Evolutionary conservation across 2,888 invertebrate species (phyloP).

Genomic region (Trichacis sp.): DNA sequence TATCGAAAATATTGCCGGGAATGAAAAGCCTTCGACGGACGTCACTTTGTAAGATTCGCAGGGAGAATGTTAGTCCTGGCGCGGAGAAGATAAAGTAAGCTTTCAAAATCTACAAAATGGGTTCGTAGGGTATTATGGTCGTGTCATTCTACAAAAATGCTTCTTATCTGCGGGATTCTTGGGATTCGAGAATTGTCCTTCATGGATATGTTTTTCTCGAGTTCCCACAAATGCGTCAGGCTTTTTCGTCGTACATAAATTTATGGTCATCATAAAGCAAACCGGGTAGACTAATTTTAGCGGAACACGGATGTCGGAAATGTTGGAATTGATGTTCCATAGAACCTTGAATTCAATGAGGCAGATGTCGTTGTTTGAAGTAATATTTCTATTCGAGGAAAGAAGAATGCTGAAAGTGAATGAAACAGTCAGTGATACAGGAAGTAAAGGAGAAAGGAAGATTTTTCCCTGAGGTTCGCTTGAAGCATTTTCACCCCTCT

Average conservation of each 20-base stretch:
- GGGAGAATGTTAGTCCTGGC: constrained; percentile 8
- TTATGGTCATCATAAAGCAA: too few species aligned
- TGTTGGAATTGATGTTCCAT: too few species aligned
- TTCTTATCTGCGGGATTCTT: constrained; percentile 3
- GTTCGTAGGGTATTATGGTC: background rate
- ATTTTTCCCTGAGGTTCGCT: constrained; percentile 9
- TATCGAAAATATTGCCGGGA: constrained; percentile 13
- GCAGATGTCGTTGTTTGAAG: background rate
- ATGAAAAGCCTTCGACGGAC: constrained; percentile 15
- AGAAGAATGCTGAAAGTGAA: constrained; percentile 16
- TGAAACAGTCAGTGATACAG: constrained; percentile 18
- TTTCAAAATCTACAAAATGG: constrained; percentile 7
- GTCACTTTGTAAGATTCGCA: constrained; percentile 9
- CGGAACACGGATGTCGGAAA: too few species aligned
- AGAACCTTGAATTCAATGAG: background rate
- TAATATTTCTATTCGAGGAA: background rate
- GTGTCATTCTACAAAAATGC: background rate
- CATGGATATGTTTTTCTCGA: background rate
- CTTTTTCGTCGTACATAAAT: too few species aligned
- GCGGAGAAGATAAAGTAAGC: constrained; percentile 7
- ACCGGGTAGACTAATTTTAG: too few species aligned
- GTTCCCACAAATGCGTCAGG: background rate
- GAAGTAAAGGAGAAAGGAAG: constrained; percentile 4
- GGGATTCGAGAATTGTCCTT: background rate
- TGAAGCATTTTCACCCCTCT: constrained; percentile 12